Conservation (phyloP, 2,888 invertebrate genomes). For the Tryphoninae sp. region DNA sequence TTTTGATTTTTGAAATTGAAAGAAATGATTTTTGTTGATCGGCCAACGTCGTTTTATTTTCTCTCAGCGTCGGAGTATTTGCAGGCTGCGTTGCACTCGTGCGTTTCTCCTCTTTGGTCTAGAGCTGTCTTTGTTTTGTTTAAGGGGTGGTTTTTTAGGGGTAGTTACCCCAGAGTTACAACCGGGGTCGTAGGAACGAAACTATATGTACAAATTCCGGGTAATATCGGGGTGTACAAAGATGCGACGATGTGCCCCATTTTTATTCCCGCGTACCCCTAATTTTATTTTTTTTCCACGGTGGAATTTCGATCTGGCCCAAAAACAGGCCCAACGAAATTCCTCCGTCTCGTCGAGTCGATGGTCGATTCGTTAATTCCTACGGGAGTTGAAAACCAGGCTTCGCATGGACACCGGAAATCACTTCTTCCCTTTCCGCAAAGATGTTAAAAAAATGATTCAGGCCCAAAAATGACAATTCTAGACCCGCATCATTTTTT, state of each 20-base stretch:
- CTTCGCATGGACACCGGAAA: neutral
- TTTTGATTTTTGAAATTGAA: neutral
- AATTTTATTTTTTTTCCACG: no score
- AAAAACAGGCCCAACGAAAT: no score
- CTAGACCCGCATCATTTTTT: no score
- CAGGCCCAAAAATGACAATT: no score
- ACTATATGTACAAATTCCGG: neutral
- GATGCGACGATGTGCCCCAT: no score
- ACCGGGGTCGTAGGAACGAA: neutral
- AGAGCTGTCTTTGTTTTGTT: slow-evolving; percentile 31
- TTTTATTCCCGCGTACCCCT: no score
- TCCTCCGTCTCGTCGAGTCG: no score
- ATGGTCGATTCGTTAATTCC: no score
- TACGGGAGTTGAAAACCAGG: no score
- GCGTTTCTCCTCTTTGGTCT: slow-evolving; percentile 57
- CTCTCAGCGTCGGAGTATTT: slow-evolving; percentile 54
- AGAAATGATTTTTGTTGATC: neutral
- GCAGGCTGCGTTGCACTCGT: slow-evolving; percentile 48
- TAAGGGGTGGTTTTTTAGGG: neutral
- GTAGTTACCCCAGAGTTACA: neutral
- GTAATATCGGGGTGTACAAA: no score
- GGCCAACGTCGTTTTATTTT: slow-evolving; percentile 10
- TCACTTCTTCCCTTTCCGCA: neutral
- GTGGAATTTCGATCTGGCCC: no score
- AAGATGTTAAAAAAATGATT: no score